Conservation (phyloP, 2,888 invertebrate species). For the Steinernema scapterisci region DNA sequence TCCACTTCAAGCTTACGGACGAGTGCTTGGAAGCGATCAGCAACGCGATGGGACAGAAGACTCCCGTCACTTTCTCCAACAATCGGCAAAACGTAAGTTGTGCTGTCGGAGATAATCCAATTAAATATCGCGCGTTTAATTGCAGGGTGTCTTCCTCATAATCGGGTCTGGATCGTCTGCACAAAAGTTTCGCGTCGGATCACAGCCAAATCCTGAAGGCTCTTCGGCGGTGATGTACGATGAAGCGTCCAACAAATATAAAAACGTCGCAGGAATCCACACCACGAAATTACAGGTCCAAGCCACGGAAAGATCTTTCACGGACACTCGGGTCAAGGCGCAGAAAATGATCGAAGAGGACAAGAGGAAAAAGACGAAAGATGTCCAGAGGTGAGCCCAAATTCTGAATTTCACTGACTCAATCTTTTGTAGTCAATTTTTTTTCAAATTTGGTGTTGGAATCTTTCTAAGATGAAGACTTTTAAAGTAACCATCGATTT, state of each 20-base stretch:
- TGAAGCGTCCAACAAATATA: slow-evolving; percentile 9
- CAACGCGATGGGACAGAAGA: not conserved
- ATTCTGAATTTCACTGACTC: not conserved
- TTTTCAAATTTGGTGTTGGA: no score
- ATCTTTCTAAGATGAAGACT: no score
- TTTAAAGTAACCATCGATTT: no score
- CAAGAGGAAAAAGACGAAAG: slow-evolving; percentile 20
- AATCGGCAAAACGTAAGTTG: not conserved
- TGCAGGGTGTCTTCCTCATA: slow-evolving; percentile 4
- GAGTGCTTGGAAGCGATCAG: slow-evolving; percentile 16
- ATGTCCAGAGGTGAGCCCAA: not conserved
- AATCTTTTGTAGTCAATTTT: not conserved
- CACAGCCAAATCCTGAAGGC: slow-evolving; percentile 16
- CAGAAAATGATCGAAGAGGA: slow-evolving; percentile 9
- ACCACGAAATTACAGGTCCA: slow-evolving; percentile 15
- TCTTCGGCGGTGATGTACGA: slow-evolving; percentile 24
- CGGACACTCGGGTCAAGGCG: slow-evolving; percentile 14
- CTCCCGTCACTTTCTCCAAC: slow-evolving; percentile 11
- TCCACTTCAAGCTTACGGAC: slow-evolving; percentile 2
- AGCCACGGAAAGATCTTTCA: slow-evolving; percentile 8
- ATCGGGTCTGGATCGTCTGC: slow-evolving; percentile 19
- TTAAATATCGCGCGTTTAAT: not conserved
- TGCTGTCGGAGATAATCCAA: no score
- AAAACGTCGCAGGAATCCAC: slow-evolving; percentile 9
- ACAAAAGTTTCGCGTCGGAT: slow-evolving; percentile 13